These are phyloP conservation scores for Pyrochroa serraticornis DNA, from an alignment of 2,888 invertebrate species.

Conservation along the genomic window DNA sequence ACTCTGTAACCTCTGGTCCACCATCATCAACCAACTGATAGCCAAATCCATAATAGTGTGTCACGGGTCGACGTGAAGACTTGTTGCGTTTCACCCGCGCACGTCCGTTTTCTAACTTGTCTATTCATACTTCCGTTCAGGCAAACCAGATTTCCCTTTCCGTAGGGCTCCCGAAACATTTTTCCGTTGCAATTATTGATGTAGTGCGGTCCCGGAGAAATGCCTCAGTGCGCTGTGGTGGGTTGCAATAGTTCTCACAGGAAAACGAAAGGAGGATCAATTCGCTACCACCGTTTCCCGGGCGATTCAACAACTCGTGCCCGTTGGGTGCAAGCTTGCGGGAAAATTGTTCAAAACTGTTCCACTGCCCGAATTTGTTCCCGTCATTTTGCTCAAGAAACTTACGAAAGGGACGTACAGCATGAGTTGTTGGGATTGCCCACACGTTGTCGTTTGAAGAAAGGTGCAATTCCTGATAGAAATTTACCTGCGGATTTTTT, in stretches of 20 bases:
- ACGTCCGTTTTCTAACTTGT: too few relatives aligned
- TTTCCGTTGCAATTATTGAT: neutral
- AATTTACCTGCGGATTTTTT: constrained; percentile 46
- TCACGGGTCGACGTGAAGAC: too few relatives aligned
- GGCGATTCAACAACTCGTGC: constrained; percentile 61
- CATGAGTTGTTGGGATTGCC: constrained; percentile 63
- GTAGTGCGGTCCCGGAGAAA: constrained; percentile 35
- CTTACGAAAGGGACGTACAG: constrained; percentile 64
- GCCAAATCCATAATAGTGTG: too few relatives aligned
- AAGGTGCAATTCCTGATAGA: constrained; percentile 60
- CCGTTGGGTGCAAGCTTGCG: constrained; percentile 63
- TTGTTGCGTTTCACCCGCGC: too few relatives aligned
- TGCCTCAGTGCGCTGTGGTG: constrained; percentile 66
- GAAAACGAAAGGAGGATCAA: constrained; percentile 62
- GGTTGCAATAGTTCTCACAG: constrained; percentile 65
- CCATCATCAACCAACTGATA: too few relatives aligned
- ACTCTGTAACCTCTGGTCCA: too few relatives aligned
- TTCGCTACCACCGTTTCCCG: constrained; percentile 66
- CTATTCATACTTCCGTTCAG: neutral
- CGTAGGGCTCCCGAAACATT: neutral
- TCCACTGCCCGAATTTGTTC: constrained; percentile 64
- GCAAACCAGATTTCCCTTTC: neutral
- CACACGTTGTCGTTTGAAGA: constrained; percentile 60
- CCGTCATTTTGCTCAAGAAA: constrained; percentile 60
- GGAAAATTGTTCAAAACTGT: constrained; percentile 61